A percentile compares a stretch with the other conserved stretches of the same genome.
phyloP scores from a whole-genome alignment of 2,888 invertebrate genomes.

The Pogonocherus hispidulus region DNA sequence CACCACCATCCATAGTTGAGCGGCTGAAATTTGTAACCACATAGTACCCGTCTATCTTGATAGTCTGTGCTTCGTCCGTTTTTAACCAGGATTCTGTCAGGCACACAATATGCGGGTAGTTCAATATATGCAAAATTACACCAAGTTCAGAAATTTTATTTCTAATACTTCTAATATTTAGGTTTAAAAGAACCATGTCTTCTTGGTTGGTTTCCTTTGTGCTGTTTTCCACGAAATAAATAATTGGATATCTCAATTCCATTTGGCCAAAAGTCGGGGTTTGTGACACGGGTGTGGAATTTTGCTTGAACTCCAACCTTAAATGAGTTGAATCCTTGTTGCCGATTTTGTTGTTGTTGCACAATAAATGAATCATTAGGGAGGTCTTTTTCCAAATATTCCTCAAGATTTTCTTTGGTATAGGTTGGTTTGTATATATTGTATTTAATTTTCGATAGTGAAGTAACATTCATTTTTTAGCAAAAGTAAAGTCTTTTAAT shows the following conservation, averaged over 20 bases:
- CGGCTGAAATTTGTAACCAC: background rate
- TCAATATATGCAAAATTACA: background rate
- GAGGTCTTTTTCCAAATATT: background rate
- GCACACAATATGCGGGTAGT: background rate
- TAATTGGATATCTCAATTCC: background rate
- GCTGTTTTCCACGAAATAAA: background rate
- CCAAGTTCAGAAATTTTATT: slow-evolving; percentile 3
- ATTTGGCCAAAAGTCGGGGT: background rate
- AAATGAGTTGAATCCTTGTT: background rate
- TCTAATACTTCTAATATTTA: background rate
- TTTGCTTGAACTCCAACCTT: background rate
- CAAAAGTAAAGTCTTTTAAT: too few relatives aligned
- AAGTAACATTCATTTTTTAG: too few relatives aligned
- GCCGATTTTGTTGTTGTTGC: background rate
- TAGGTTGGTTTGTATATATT: background rate
- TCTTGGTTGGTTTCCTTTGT: background rate
- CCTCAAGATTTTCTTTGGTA: background rate
- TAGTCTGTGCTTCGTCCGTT: background rate
- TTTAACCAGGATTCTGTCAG: slow-evolving; percentile 8
- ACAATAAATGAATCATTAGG: background rate
- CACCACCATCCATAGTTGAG: background rate
- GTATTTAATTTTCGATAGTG: too few relatives aligned
- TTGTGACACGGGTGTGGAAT: background rate
- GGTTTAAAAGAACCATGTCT: background rate
- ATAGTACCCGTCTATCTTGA: background rate